Evolutionary conservation across 2,888 invertebrate genomes (phyloP), one percentile per base, ranked within the genome.

Genomic region (Glaucopsyche alexis): DNA sequence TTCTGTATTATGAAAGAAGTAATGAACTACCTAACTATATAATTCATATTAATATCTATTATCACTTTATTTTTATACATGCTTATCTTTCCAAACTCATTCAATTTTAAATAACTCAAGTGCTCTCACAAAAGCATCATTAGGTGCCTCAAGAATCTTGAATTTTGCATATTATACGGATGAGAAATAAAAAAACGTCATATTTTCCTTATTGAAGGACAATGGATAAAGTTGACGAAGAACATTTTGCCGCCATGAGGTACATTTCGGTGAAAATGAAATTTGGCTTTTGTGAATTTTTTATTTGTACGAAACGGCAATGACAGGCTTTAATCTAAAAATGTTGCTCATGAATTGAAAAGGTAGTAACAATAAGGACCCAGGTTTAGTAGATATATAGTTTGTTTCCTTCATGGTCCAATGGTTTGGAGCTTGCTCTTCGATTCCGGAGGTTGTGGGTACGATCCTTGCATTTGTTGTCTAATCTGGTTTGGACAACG

Each of bases 141-240:
- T 77, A 75, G 75, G 76, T 76, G 74, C 76, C 75, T 70, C 55
- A 72, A 74, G 74, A 73, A 67, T 65, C 65, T 19, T 60, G 73
- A 49, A 64, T 19, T 52, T 52, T 47, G 74, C 40, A 72, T 69
- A 76, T 75, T 75, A 76, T 73, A 74, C 71, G 70, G 52, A 73
- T 73, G 74, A 70, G 7, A 72, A 74, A 72, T 72, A 72, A 73
- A 74, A 29, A 76, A 65, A 65, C 50, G 49, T 40, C 49, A 50
- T 40, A 72, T 72, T 72, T 72, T 72, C 47, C 40, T 60, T 60
- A 60, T 13, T 49, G 38, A 13, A n/a, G 65, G n/a, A 49, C 64
- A 38, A 65, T 66, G 65, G 42, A 65, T 64, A 40, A 65, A 47
- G 16, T 71, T 60, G 55, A 55, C 55, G 55, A 55, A 65, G n/a